Percentiles rank a stretch among this genome's conserved stretches.
phyloP scores from a whole-genome alignment of 1,140 invertebrate genomes.

The Thaumatotibia leucotreta region DNA sequence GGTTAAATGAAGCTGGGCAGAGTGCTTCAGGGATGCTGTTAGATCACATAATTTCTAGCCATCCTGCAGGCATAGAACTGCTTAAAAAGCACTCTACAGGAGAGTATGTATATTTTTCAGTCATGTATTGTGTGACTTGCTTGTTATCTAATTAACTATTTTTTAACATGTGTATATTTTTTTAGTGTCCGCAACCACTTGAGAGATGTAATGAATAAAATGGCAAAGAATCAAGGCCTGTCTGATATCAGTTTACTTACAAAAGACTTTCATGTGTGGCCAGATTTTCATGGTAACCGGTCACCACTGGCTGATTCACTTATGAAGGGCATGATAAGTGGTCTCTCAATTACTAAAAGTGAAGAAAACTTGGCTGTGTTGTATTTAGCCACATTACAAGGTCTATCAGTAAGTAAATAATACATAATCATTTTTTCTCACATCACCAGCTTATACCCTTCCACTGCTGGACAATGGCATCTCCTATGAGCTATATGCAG shows the following conservation, averaged over 20 bases:
- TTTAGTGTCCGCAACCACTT: conserved; percentile 79
- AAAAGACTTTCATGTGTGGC: conserved; percentile 91
- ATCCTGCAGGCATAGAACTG: conserved; percentile 80
- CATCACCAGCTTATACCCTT: too few species aligned
- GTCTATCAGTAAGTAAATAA: conserved; percentile 90
- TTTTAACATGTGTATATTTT: conserved; percentile 14
- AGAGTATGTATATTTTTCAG: conserved; percentile 52
- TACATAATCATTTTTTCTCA: too few species aligned
- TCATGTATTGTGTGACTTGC: too few species aligned
- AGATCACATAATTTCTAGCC: conserved; percentile 90
- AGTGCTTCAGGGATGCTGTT: conserved; percentile 92
- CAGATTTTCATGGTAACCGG: conserved; percentile 97
- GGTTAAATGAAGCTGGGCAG: conserved; percentile 95
- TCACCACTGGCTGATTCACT: conserved; percentile 92
- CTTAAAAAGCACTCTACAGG: conserved; percentile 44
- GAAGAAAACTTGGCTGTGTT: conserved; percentile 86
- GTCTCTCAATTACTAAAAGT: conserved; percentile 83
- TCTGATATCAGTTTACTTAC: conserved; percentile 81
- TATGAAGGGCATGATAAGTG: conserved; percentile 90
- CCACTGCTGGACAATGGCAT: too few species aligned
- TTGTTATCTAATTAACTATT: too few species aligned
- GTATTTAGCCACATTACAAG: conserved; percentile 93
- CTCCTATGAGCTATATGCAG: too few species aligned
- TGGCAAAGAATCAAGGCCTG: conserved; percentile 76
- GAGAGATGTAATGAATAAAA: conserved; percentile 77